Conservation (phyloP, 2,113 vertebrate species). For the Chlamydotis undulata region DNA sequence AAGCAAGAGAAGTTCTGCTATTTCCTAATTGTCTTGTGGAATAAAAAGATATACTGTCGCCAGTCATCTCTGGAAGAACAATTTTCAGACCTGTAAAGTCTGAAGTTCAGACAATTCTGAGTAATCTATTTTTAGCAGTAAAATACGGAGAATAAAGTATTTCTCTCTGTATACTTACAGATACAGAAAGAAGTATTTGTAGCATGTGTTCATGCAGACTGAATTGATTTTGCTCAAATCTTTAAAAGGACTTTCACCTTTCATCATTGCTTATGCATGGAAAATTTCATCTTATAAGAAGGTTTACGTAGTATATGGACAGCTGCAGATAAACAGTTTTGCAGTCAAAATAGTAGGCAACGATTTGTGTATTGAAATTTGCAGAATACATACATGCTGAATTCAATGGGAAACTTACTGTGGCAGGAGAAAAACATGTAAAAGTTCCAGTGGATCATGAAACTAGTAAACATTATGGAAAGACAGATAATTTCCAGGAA, state of each 20-base stretch:
- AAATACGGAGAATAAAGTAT: background rate
- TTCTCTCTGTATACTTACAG: background rate
- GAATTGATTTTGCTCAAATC: background rate
- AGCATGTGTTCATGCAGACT: background rate
- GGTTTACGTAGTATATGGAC: background rate
- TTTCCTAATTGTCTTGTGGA: background rate
- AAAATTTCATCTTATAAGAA: background rate
- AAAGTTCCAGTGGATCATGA: background rate
- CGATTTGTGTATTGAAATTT: background rate
- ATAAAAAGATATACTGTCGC: background rate
- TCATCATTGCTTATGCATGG: background rate
- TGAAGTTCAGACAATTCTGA: background rate
- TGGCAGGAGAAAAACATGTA: background rate
- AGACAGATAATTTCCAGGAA: background rate
- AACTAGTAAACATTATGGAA: background rate
- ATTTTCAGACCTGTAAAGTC: background rate
- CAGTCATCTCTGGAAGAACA: background rate
- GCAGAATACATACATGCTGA: background rate
- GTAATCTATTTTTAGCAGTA: background rate
- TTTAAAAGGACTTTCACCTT: background rate
- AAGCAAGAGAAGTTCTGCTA: background rate
- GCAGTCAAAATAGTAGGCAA: background rate
- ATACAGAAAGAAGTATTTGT: background rate
- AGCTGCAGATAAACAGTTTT: background rate
- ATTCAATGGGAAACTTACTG: background rate